Evolutionary conservation across 2,797 vertebrate species (phyloP).

Genomic region (Siniperca scherzeri): DNA sequence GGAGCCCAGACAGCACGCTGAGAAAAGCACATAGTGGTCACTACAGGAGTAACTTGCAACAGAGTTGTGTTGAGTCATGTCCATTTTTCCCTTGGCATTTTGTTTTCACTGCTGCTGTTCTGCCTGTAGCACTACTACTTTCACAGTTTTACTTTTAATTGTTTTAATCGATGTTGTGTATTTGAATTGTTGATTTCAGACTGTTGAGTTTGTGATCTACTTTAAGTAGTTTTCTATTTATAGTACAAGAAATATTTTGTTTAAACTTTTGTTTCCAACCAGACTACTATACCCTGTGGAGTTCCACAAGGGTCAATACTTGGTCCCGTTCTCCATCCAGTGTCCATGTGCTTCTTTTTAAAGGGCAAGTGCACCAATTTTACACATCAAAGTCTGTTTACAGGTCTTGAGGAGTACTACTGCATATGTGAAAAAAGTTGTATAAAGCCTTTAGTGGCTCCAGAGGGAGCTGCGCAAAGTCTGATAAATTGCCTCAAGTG

Average conservation of each 20-base stretch:
- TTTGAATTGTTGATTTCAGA: slow-evolving; percentile 1
- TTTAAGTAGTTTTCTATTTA: background rate
- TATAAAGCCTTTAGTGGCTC: background rate
- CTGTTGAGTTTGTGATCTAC: background rate
- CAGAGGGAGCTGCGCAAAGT: background rate
- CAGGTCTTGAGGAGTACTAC: background rate
- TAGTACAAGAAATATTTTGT: background rate
- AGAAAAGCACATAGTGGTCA: slow-evolving; percentile 78
- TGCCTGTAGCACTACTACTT: background rate
- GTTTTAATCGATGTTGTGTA: background rate
- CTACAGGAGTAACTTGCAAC: slow-evolving; percentile 86
- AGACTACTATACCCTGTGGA: background rate
- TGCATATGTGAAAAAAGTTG: background rate
- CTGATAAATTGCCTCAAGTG: background rate
- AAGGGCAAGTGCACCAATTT: background rate
- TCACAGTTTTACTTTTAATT: background rate
- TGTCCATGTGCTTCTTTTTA: background rate
- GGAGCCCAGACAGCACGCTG: slow-evolving; percentile 73
- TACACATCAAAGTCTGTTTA: slow-evolving; percentile 3
- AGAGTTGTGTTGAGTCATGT: slow-evolving; percentile 11
- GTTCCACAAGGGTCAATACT: slow-evolving; percentile 14
- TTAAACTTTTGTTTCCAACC: background rate
- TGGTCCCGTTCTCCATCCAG: background rate
- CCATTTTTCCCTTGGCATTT: background rate
- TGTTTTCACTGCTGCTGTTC: background rate